Evolutionary conservation across 2,797 vertebrate genomes (phyloP), one percentile per base, ranked within the genome.

Genomic region (Atherinosoma microstoma): DNA sequence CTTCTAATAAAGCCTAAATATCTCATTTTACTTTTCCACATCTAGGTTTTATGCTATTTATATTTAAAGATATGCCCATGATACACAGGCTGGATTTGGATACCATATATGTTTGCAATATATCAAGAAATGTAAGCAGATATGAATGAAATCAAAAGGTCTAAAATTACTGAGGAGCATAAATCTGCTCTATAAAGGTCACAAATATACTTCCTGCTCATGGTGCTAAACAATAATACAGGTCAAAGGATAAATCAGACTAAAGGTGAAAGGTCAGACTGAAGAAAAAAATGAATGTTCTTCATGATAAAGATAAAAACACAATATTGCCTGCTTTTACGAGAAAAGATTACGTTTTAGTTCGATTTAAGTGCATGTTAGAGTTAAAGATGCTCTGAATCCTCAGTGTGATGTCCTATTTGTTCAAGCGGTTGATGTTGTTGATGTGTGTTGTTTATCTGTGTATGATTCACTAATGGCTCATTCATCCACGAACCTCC

Each of bases 391-490:
- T 40, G 34, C 8, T 71, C 36, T 60, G 79, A 79, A 84, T 86
- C 84, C 78, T 80, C 49, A 34, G 75, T 71, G 77, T 75, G 79
- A 79, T 90, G 83, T 13, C 85, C 73, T 85, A 66, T 88, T 90
- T 62, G 68, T 71, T 47, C 45, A 47, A 47, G 45, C 11, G 47
- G 38, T 54, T 30, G 27, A 32, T 71, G 42, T 64, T 83, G 54
- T 84, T 79, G 58, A 79, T 82, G 69, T 82, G 18, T 85, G 74
- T 85, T 83, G 70, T 83, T 82, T 84, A 58, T 82, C 9, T 89
- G 67, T 66, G 67, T 69, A 62, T 83, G 57, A 83, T 82, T 85
- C 73, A 80, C 60, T 81, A 73, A 86, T 81, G 70, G 75, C 72
- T 72, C 57, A 76, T 87, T 88, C 79, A 82, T 87, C 79, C 71